Evolutionary conservation across 2,797 vertebrate species (phyloP), one percentile per base, ranked within the genome.

Genomic region (Babyrousa celebensis): DNA sequence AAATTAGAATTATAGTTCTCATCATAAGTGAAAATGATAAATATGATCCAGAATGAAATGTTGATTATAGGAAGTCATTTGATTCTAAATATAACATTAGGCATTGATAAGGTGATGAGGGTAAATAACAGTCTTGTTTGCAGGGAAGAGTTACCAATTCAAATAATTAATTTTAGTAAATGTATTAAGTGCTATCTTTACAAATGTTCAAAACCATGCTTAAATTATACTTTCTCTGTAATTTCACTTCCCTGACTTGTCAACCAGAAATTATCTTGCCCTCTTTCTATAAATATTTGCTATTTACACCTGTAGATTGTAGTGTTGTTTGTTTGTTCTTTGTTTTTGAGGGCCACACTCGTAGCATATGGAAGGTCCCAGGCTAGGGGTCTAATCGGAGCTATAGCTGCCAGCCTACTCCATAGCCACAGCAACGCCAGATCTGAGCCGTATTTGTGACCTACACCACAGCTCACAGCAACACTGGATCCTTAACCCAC

Each of bases 161-260:
- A 80, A 93, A 93, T 32, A 87, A 92, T 86, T 82, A 95, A n/a
- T n/a, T 84, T 93, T 67, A 67, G 6, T 80, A 92, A 70, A 87
- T 70, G 16, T 27, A 92, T 67, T 77, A 84, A 80, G 40, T 52
- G 6, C 1, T 80, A 56, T 15, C 60, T 91, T 92, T 36, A 48
- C 93, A 87, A 74, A 21, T 60, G 11, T 71, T 94, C 52, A 75
- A 83, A n/a, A 72, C 20, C 16, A 70, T 71, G 14, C 43, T 94
- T 78, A 92, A 83, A 79, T 87, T 48, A 43, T 20, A 63, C 18
- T 79, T 85, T 75, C 4, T 79, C 5, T 52, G 25, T 52, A 79
- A 48, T 65, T 10, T 75, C 12, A 48, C 85, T 32, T 94, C 25
- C 16, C 18, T 91, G 43, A 85, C 4, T 70, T 85, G 14, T 40